Conservation (phyloP, 1,140 invertebrate species). For the Battus philenor region DNA sequence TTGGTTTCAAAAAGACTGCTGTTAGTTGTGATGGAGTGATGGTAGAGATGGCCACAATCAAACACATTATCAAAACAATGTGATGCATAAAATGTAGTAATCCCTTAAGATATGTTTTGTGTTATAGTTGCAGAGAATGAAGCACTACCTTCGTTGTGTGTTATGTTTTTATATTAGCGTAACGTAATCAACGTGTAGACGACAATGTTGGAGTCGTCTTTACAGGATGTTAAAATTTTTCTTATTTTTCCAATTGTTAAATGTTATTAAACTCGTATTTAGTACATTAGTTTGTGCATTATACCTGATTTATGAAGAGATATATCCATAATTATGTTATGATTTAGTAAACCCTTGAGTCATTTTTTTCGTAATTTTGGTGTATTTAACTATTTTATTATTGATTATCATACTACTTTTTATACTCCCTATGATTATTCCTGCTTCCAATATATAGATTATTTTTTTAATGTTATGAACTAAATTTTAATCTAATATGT, state of each 20-base stretch:
- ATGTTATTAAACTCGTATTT: too few species aligned
- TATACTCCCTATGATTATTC: too few species aligned
- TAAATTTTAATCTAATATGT: too few species aligned
- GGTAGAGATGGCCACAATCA: constrained; percentile 5
- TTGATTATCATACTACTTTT: too few species aligned
- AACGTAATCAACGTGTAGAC: constrained; percentile 1
- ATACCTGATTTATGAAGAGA: too few species aligned
- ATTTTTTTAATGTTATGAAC: too few species aligned
- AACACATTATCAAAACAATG: constrained; percentile 24
- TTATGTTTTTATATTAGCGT: constrained; percentile 18
- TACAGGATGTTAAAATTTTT: constrained; percentile 8
- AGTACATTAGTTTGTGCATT: too few species aligned
- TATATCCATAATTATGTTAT: not conserved
- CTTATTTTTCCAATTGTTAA: too few species aligned
- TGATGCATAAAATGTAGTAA: not conserved
- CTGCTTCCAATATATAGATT: too few species aligned
- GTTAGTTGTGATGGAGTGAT: constrained; percentile 8
- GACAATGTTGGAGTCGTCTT: constrained; percentile 10
- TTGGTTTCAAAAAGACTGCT: constrained; percentile 21
- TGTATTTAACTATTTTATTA: too few species aligned
- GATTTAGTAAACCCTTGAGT: not conserved
- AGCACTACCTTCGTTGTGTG: constrained; percentile 6
- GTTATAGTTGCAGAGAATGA: not conserved
- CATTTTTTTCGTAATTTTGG: too few species aligned
- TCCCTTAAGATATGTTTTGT: not conserved